phyloP scores from a whole-genome alignment of 2,888 invertebrate species.

The Ectemnius lituratus region DNA sequence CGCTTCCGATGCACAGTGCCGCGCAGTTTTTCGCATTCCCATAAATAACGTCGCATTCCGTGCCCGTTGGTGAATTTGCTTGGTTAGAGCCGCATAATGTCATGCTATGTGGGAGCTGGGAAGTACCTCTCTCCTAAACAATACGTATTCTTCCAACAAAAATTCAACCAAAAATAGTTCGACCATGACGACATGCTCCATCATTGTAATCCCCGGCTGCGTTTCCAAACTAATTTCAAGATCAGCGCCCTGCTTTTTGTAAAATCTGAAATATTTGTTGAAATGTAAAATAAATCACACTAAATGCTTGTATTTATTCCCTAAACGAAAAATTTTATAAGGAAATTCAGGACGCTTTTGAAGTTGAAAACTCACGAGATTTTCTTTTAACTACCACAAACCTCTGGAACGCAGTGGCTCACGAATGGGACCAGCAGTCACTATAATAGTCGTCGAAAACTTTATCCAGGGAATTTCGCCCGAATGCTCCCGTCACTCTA shows the following conservation, averaged over 20 bases:
- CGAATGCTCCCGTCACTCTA: constrained; percentile 14
- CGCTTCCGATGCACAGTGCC: too few species aligned
- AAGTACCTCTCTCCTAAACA: too few species aligned
- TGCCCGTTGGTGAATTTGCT: too few species aligned
- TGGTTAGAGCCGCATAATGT: too few species aligned
- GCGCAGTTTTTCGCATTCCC: too few species aligned
- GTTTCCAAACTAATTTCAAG: constrained; percentile 11
- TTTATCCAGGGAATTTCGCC: constrained; percentile 41
- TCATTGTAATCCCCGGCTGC: background rate
- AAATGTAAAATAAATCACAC: constrained; percentile 1
- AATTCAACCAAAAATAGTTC: too few species aligned
- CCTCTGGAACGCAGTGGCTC: constrained; percentile 40
- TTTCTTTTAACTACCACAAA: constrained; percentile 19
- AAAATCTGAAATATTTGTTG: constrained; percentile 8
- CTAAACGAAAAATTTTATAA: constrained; percentile 40
- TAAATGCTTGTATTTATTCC: constrained; percentile 8
- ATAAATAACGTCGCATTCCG: too few species aligned
- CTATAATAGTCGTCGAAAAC: constrained; percentile 44
- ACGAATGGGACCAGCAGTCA: constrained; percentile 45
- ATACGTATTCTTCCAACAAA: too few species aligned
- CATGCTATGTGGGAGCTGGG: too few species aligned
- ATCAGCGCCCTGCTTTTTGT: background rate
- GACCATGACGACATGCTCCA: too few species aligned
- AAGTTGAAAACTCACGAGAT: constrained; percentile 31
- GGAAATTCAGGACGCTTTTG: constrained; percentile 26